Evolutionary conservation across 23 tunicate genomes (phyloP).

Genomic region (Botrylloides violaceus): DNA sequence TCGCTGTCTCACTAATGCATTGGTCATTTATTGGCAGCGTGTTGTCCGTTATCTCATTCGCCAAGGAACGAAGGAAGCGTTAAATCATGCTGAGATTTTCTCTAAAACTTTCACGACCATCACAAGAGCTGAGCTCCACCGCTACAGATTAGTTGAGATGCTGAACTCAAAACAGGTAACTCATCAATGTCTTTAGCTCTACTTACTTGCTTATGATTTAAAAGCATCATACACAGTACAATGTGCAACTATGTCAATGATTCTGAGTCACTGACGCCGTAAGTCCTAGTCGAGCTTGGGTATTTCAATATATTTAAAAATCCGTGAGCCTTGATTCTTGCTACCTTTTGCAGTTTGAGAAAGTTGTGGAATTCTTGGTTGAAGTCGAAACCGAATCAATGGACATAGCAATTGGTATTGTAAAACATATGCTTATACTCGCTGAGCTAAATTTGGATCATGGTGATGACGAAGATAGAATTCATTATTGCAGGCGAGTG

Average conservation of each 20-base stretch:
- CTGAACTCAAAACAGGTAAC: slow-evolving; percentile 29
- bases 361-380: slow-evolving; percentile 38
- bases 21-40: slow-evolving; percentile 16
- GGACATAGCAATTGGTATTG: slow-evolving; percentile 17
- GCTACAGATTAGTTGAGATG: slow-evolving; percentile 12
- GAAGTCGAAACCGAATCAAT: slow-evolving; percentile 2
- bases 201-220: too few relatives aligned
- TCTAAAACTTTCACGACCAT: slow-evolving; percentile 16
- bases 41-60: slow-evolving; percentile 29
- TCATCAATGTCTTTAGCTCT: too few relatives aligned
- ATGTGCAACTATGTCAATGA: too few relatives aligned
- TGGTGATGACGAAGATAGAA: neutral
- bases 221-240: too few relatives aligned
- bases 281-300: too few relatives aligned
- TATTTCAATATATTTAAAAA: too few relatives aligned
- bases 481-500: neutral
- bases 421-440: slow-evolving; percentile 15
- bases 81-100: slow-evolving; percentile 38
- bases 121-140: slow-evolving; percentile 14
- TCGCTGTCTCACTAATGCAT: neutral
- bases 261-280: too few relatives aligned
- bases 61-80: slow-evolving; percentile 33
- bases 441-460: slow-evolving; percentile 16
- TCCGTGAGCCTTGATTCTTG: too few relatives aligned
- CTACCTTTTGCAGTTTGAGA: slow-evolving; percentile 21